Percentiles rank a stretch among this genome's conserved stretches.
These are phyloP conservation scores for Idaea aversata DNA, from an alignment of 2,888 invertebrate species.

Conservation along the genomic window DNA sequence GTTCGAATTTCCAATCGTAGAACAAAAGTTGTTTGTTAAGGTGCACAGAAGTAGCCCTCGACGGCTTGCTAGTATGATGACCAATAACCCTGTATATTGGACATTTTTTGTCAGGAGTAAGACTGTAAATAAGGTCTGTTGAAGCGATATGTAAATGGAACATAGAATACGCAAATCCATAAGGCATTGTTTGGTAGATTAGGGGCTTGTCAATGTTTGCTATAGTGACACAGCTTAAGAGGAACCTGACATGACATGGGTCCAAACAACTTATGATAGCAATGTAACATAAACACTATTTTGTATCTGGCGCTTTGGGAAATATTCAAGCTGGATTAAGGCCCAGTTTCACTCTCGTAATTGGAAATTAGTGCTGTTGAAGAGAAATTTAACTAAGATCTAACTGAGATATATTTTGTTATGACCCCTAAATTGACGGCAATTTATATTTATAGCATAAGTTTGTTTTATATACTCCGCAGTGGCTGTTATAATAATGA, in stretches of 20 bases:
- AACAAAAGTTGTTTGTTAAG: no score
- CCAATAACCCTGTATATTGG: no score
- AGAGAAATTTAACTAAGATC: constrained; percentile 1
- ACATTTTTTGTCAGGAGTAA: neutral
- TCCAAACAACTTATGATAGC: constrained; percentile 51
- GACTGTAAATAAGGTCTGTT: neutral
- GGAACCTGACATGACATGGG: constrained; percentile 66
- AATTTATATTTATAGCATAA: neutral
- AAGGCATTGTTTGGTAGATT: constrained; percentile 2
- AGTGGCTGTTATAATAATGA: neutral
- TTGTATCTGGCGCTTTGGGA: neutral
- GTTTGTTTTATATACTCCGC: neutral
- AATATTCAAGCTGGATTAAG: neutral
- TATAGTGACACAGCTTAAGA: constrained; percentile 55
- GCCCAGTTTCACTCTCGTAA: constrained; percentile 4
- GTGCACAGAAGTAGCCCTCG: no score
- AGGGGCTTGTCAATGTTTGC: constrained; percentile 10
- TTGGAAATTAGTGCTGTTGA: neutral
- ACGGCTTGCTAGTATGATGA: no score
- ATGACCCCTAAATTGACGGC: neutral
- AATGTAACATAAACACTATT: constrained; percentile 31
- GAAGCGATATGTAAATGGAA: neutral
- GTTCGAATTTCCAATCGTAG: no score
- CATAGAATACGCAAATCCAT: neutral
- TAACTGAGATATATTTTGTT: neutral